Conservation (phyloP, 1,140 invertebrate genomes). For the Microplitis mediator region DNA sequence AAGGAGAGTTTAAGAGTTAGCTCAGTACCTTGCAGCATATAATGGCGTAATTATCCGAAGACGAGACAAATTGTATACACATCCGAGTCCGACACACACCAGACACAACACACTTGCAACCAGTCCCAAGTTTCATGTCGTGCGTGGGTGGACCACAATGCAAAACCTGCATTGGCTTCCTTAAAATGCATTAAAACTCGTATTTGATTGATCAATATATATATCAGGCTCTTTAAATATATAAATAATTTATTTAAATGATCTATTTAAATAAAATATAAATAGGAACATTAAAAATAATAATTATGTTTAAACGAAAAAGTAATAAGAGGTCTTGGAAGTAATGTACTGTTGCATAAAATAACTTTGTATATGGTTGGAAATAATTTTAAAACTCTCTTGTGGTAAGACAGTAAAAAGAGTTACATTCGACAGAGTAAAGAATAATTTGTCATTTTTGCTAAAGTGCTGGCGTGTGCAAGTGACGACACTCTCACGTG, state of each 20-base stretch:
- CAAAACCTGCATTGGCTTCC: slow-evolving; percentile 1
- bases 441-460: slow-evolving; percentile 8
- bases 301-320: no score
- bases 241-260: background rate
- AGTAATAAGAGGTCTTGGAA: no score
- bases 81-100: slow-evolving; percentile 50
- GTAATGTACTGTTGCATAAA: background rate
- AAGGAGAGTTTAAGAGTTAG: slow-evolving; percentile 1
- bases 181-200: background rate
- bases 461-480: background rate
- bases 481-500: slow-evolving; percentile 9
- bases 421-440: slow-evolving; percentile 8
- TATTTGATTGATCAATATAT: background rate
- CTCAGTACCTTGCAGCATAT: slow-evolving; percentile 33
- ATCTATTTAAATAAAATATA: no score
- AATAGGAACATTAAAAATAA: no score
- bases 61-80: slow-evolving; percentile 60
- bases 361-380: background rate
- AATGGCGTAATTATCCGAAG: slow-evolving; percentile 57
- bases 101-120: slow-evolving; percentile 3
- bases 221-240: background rate
- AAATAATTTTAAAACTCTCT: slow-evolving; percentile 3
- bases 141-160: background rate
- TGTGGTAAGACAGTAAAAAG: slow-evolving; percentile 4
- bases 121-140: background rate